Evolutionary conservation across 2,797 vertebrate genomes (phyloP), one percentile per base, ranked within the genome.

Genomic region (Anas georgica): DNA sequence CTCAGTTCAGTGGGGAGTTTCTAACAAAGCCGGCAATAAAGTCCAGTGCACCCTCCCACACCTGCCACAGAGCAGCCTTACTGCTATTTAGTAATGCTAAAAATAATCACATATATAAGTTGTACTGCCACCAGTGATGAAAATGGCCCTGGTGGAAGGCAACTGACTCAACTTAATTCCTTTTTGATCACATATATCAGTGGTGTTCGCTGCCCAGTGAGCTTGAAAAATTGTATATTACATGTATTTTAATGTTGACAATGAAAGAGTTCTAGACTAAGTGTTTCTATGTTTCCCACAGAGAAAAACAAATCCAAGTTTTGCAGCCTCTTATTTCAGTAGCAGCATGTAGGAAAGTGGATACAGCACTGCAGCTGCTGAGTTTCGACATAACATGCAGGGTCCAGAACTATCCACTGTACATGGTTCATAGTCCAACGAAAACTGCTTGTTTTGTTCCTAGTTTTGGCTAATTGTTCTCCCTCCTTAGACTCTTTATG

Each of bases 11-110:
- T 33, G 26, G 39, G 23, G 52, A 46, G 29, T 25, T 79, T 69
- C 59, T 74, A 79, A 43, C 63, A 67, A 45, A 29, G 18, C 31
- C 63, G 13, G 17, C 81, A 56, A 77, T 86, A 29, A 72, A 94
- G 59, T 66, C 74, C 64, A 8, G 69, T 39, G 55, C 39, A 70
- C 17, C 66, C 45, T 93, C 64, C 75, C 33, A 29, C 2, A 6
- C 83, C 43, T 91, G 78, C 75, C 64, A 26, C 64, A 59, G 39
- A 60, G 52, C 52, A 52, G 56, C 59, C 46, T 45, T 74, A 6
- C 74, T 74, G 64, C 88, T 87, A 17, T 80, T 93, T 91, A 56
- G 52, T 76, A 52, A 45, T n/a, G 64, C 88, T 95, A 85, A 95
- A 95, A 94, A 93, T 91, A 90, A 33, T 66, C 35, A 43, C 41